phyloP scores from a whole-genome alignment of 2,797 vertebrate genomes.

The Erithacus rubecula region DNA sequence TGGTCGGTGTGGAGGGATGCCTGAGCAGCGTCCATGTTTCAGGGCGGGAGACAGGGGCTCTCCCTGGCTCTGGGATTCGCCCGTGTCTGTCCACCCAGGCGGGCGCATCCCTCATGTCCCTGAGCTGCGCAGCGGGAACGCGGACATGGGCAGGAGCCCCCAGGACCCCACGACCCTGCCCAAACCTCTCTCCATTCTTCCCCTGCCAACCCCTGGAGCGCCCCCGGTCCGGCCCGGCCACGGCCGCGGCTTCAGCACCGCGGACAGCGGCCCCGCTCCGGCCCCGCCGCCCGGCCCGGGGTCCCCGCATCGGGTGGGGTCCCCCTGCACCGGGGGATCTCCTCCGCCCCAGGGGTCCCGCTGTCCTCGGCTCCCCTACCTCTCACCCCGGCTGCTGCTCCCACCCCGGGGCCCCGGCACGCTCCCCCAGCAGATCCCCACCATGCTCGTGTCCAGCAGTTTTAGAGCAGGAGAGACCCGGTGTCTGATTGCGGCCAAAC shows the following conservation, averaged over 20 bases:
- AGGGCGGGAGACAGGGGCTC: too few species aligned
- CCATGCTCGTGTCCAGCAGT: background rate
- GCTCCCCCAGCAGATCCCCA: background rate
- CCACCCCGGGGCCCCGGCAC: too few species aligned
- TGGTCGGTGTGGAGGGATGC: slow-evolving; percentile 93
- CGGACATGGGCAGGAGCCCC: background rate
- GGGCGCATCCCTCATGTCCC: background rate
- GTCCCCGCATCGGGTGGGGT: background rate
- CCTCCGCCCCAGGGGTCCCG: background rate
- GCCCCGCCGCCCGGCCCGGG: background rate
- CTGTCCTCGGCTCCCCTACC: background rate
- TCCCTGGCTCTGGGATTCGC: background rate
- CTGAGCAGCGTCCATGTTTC: background rate
- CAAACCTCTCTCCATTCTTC: background rate
- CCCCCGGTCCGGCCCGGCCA: too few species aligned
- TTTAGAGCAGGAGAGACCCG: background rate
- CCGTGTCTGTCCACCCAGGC: background rate
- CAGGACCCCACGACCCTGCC: background rate
- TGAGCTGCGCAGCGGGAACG: background rate
- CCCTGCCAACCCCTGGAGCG: too few species aligned
- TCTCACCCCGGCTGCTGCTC: background rate
- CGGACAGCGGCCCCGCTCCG: slow-evolving; percentile 2
- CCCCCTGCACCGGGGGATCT: too few species aligned
- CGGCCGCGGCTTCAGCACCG: slow-evolving; percentile 37
- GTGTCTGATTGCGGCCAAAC: background rate